A percentile compares a stretch with the other conserved stretches of the same genome.
phyloP scores from a whole-genome alignment of 2,113 vertebrate genomes.

The Odobenus rosmarus region DNA sequence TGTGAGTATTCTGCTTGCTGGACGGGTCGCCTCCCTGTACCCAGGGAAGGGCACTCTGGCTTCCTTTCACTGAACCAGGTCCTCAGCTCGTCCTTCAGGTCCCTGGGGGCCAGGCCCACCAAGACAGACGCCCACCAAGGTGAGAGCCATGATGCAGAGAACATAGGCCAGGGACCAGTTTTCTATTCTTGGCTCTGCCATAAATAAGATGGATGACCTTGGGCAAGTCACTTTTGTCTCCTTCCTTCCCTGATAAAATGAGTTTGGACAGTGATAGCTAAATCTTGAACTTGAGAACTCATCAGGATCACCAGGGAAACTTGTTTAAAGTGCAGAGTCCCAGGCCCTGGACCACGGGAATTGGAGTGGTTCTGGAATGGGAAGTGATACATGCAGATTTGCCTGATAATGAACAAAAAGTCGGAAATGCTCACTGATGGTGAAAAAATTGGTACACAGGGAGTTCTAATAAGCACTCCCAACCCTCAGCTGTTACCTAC shows the following conservation, averaged over 20 bases:
- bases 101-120: background rate
- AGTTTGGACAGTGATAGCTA: background rate
- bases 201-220: constrained; percentile 58
- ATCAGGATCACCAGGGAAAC: background rate
- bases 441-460: background rate
- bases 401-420: background rate
- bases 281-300: background rate
- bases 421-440: background rate
- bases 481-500: background rate
- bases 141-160: background rate
- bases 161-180: background rate
- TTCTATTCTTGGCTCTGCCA: constrained; percentile 53
- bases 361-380: background rate
- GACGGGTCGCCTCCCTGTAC: background rate
- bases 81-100: background rate
- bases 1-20: background rate
- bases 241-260: background rate
- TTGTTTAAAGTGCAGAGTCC: background rate
- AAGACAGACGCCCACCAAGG: background rate
- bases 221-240: constrained; percentile 38
- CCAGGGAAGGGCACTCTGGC: background rate
- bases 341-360: background rate
- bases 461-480: background rate
- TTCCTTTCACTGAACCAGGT: background rate
- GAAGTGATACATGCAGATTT: background rate